Evolutionary conservation across 2,797 vertebrate species (phyloP).

Genomic region (Falco novaeseelandiae): DNA sequence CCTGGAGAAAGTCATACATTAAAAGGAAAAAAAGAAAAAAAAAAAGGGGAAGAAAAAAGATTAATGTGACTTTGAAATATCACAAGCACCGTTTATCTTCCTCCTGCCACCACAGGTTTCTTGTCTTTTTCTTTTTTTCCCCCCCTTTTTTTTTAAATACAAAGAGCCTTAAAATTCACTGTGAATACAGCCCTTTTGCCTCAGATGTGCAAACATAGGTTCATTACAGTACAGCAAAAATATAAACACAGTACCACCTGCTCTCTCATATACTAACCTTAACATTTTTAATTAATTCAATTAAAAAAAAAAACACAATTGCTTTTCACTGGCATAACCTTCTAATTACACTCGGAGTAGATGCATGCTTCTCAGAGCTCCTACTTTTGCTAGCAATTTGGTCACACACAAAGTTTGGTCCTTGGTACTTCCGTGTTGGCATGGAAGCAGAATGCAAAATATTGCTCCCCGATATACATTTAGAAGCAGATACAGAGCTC

Average conservation of each 20-base stretch:
- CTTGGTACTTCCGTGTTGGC: background rate
- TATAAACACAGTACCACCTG: background rate
- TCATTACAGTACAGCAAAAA: background rate
- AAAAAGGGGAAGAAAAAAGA: background rate
- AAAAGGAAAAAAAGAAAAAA: constrained; percentile 22
- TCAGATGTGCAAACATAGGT: background rate
- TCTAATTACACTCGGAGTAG: background rate
- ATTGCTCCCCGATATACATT: background rate
- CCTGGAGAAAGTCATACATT: constrained; percentile 69
- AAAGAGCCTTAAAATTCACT: constrained; percentile 50
- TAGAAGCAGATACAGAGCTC: background rate
- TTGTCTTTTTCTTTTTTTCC: background rate
- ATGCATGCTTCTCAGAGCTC: background rate
- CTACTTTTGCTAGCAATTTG: background rate
- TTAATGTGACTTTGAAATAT: constrained; percentile 73
- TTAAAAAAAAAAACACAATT: background rate
- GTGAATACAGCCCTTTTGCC: background rate
- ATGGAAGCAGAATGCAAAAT: background rate
- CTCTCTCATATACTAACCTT: background rate
- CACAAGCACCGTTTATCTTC: constrained; percentile 69
- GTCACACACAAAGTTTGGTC: background rate
- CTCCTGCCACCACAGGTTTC: constrained; percentile 60
- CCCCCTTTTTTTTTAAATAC: background rate
- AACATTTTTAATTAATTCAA: constrained; percentile 9
- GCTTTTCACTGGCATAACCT: constrained; percentile 2